Evolutionary conservation across 2,113 vertebrate species (phyloP).

Genomic region (Megalops atlanticus): DNA sequence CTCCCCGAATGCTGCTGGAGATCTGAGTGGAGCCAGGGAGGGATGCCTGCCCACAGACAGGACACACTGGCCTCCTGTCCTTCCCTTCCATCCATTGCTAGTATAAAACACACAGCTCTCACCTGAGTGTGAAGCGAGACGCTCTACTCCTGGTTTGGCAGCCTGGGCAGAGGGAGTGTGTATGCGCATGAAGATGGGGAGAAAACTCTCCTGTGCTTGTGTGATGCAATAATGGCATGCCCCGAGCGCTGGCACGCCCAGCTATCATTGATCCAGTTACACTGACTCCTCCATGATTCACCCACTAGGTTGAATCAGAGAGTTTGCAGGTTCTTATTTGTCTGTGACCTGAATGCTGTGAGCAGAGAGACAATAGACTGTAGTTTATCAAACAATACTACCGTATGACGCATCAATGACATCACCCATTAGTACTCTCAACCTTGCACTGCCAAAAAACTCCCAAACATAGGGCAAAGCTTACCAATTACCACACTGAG

Average conservation of each 20-base stretch:
- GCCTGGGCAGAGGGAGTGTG: conserved; percentile 6
- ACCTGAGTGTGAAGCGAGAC: conserved; percentile 41
- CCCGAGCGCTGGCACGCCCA: no score
- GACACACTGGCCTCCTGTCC: not conserved
- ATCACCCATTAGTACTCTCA: not conserved
- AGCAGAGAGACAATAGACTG: not conserved
- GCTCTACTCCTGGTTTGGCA: conserved; percentile 52
- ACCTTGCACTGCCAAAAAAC: not conserved
- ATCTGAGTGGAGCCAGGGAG: not conserved
- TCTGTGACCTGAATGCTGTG: not conserved
- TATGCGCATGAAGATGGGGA: conserved; percentile 12
- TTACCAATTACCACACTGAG: not conserved
- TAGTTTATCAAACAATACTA: not conserved
- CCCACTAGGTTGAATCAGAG: not conserved
- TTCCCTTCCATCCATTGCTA: not conserved
- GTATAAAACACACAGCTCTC: not conserved
- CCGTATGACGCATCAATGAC: not conserved
- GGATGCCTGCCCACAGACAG: not conserved
- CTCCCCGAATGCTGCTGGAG: conserved; percentile 44
- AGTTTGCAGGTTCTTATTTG: not conserved
- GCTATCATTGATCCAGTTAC: not conserved
- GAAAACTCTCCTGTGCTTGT: not conserved
- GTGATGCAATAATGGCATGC: conserved; percentile 2
- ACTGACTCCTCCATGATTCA: not conserved
- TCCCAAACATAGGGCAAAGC: not conserved